These are phyloP conservation scores for Congeria kusceri DNA, from an alignment of 2,888 invertebrate species.

Conservation along the genomic window DNA sequence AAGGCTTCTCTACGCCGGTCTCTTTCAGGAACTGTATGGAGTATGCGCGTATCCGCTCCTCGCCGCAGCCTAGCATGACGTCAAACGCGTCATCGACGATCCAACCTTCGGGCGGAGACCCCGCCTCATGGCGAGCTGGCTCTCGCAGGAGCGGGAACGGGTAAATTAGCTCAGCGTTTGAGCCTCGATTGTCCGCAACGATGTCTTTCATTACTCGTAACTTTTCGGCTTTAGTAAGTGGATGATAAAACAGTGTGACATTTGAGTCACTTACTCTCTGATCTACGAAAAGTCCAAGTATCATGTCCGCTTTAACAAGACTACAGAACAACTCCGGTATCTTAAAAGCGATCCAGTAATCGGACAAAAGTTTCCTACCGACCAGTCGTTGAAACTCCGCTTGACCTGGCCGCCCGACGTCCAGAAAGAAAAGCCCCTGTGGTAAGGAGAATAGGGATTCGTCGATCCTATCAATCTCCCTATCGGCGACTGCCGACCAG, in stretches of 20 bases:
- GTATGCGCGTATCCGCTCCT: slow-evolving; percentile 68
- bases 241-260: slow-evolving; percentile 58
- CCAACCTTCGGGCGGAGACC: slow-evolving; percentile 72
- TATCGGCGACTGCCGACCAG: slow-evolving; percentile 51
- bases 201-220: slow-evolving; percentile 60
- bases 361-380: slow-evolving; percentile 70
- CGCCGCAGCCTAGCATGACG: slow-evolving; percentile 68
- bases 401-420: slow-evolving; percentile 50
- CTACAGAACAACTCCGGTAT: slow-evolving; percentile 73
- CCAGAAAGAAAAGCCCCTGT: slow-evolving; percentile 70
- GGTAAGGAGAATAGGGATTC: slow-evolving; percentile 62
- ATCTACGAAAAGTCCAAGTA: slow-evolving; percentile 66
- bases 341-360: slow-evolving; percentile 63
- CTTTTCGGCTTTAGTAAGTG: slow-evolving; percentile 64
- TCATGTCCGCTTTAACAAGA: slow-evolving; percentile 70
- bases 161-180: slow-evolving; percentile 56
- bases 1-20: slow-evolving; percentile 41
- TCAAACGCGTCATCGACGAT: slow-evolving; percentile 69
- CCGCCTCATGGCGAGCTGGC: slow-evolving; percentile 63
- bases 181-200: slow-evolving; percentile 21
- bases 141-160: slow-evolving; percentile 70
- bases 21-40: slow-evolving; percentile 61
- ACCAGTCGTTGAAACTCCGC: slow-evolving; percentile 46
- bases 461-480: slow-evolving; percentile 51
- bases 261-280: slow-evolving; percentile 63